These are phyloP conservation scores for Zoanthus sociatus DNA, from an alignment of 92 coral and sea anemone genomes.

Conservation along the genomic window DNA sequence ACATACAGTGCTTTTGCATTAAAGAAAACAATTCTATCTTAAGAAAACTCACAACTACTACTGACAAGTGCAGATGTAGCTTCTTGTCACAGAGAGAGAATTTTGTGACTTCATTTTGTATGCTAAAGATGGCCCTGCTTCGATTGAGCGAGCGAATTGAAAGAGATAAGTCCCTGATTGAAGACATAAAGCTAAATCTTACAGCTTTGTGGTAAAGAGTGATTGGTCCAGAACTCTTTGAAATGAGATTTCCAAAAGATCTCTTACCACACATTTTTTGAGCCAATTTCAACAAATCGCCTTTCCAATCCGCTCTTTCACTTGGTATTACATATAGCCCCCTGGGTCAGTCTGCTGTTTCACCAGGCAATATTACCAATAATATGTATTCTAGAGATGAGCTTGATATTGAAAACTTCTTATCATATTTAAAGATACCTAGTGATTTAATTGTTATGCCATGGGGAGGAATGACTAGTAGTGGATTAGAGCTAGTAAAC, in stretches of 20 bases:
- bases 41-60: background rate
- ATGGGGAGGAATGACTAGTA: background rate
- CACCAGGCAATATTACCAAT: too few relatives aligned
- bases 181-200: slow-evolving; percentile 25
- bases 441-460: background rate
- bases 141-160: slow-evolving; percentile 65
- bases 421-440: background rate
- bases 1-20: slow-evolving; percentile 63
- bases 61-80: background rate
- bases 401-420: background rate
- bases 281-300: too few relatives aligned
- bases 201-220: slow-evolving; percentile 71
- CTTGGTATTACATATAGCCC: too few relatives aligned
- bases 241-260: slow-evolving; percentile 77
- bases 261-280: slow-evolving; percentile 57
- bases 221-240: slow-evolving; percentile 75
- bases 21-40: slow-evolving; percentile 11
- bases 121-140: slow-evolving; percentile 68
- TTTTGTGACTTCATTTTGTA: slow-evolving; percentile 62
- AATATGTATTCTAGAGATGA: background rate
- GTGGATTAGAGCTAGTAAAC: background rate
- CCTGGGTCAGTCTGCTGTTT: too few relatives aligned
- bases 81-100: background rate
- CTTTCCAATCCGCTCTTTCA: too few relatives aligned
- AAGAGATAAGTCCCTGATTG: slow-evolving; percentile 61